Evolutionary conservation across 1,140 invertebrate genomes (phyloP), one percentile per base, ranked within the genome.

Genomic region (Caenorhabditis tropicalis): DNA sequence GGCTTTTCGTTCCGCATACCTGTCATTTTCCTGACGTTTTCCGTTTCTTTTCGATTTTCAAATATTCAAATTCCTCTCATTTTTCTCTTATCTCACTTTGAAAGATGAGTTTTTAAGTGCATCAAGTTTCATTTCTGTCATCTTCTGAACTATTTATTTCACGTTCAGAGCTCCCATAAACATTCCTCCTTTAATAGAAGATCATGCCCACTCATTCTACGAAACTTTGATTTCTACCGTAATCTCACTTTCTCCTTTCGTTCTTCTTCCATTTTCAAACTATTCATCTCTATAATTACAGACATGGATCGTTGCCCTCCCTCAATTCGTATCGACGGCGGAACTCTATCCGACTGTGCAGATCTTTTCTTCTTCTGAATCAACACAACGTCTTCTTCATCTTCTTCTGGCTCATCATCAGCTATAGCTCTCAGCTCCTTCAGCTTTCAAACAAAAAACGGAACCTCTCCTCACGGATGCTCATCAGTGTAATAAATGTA

Each of bases 401-500:
- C 5, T 29, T 58, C 65, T 27, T 24, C 65, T 36, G 48, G n/a
- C 16, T 74, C 65, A 33, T 43, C 33, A 39, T 24, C 33, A 74
- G 3, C 6, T 24, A 19, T 33, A 51, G 48, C 48, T 51, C 48
- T 3, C 53, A 19, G 10, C 58, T 65, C 31, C 9, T 65, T 19
- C 58, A 65, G 58, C 58, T 65, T 65, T 65, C 58, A 65, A 65
- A 60, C 27, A n/a, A n/a, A 60, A 29, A 10, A 12, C 0, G 15
- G 9, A 9, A 29, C 31, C 56, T 60, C 56, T 19, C 12, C 29
- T 74, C 36, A 74, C 33, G 65, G 65, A 74, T 74, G 65, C 65
- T 74, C 65, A 65, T 51, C 49, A 51, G 65, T 74, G 65, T 74
- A 74, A 74, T 74, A 74, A 74, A 46, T 74, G 65, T 74, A 74